Base-by-base conservation (phyloP, 1,140 invertebrate species). In the Drosophila serrata region DNA sequence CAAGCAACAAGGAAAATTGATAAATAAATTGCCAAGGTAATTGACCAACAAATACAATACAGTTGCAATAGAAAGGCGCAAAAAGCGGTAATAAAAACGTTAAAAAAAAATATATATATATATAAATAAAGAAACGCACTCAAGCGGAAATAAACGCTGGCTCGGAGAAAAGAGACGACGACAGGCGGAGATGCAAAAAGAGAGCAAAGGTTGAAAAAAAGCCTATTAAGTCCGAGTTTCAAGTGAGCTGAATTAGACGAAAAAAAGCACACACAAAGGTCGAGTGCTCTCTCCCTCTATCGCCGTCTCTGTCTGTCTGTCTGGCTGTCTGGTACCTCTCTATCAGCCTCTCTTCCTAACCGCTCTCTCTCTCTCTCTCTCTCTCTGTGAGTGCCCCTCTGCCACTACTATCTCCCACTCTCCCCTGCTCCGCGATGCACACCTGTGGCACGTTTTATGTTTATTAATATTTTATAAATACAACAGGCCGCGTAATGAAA, bases 381-480 rank as follows among this genome's bases (percentile, higher is more conserved):
- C 43, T n/a, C 29, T 19, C 24, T 17, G 31, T 59, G 43, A 58
- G 43, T 59, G 43, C 11, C 13, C 22, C 35, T 24, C 37, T 40
- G 56, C 13, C 33, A 55, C 51, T 55, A 55, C 51, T 55, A 55
- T 75, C 57, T 55, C 37, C 11, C 37, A 22, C 48, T 68, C 48
- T 68, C 42, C 42, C 39, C 27, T 43, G 42, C 53, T 63, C 64
- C 59, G 64, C 56, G 58, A 43, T 60, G 77, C 85, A 84, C 84
- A 88, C 84, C 84, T 88, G 84, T 88, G 85, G 84, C 72, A 82
- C 84, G 80, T 77, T 90, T 88, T 90, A 88, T 84, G 84, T 80
- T 84, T 88, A 90, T 90, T 90, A 81, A 87, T 90, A 75, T 90
- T 84, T 88, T 88, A 88, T 84, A 88, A 80, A 72, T 73, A 78